phyloP scores from a whole-genome alignment of 1,140 invertebrate species.

The Habropoda laboriosa region DNA sequence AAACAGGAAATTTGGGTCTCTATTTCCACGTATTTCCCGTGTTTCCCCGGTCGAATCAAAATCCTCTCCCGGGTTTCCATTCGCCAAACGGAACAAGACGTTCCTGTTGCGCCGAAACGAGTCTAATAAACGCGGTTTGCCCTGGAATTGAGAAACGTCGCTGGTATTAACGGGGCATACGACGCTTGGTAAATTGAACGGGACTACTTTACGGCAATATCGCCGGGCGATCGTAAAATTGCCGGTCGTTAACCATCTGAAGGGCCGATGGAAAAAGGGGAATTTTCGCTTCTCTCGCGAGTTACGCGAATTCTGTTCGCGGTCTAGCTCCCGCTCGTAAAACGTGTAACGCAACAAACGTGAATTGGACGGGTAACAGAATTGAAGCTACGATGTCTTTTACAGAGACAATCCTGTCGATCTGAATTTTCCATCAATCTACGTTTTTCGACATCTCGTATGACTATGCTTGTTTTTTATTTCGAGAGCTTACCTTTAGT shows the following conservation, averaged over 20 bases:
- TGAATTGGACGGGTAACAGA: slow-evolving; percentile 1
- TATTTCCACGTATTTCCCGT: not conserved
- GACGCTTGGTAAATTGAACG: not conserved
- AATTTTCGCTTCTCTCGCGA: not conserved
- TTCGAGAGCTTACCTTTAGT: too few relatives aligned
- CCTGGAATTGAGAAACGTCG: not conserved
- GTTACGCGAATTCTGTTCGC: not conserved
- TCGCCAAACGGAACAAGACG: not conserved
- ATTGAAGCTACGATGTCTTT: too few relatives aligned
- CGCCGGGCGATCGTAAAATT: not conserved
- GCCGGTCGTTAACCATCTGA: too few relatives aligned
- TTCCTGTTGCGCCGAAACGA: not conserved
- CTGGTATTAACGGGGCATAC: not conserved
- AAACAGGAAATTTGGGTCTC: too few relatives aligned
- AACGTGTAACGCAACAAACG: slow-evolving; percentile 12
- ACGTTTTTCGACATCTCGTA: too few relatives aligned
- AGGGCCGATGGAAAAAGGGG: not conserved
- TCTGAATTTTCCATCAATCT: too few relatives aligned
- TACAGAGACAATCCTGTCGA: too few relatives aligned
- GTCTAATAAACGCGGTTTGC: not conserved
- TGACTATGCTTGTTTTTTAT: too few relatives aligned
- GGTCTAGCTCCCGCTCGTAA: not conserved
- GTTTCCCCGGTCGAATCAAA: not conserved
- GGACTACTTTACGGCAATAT: not conserved
- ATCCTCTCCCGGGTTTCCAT: not conserved